Evolutionary conservation across 2,113 vertebrate species (phyloP).

Genomic region (Tamias sibiricus): DNA sequence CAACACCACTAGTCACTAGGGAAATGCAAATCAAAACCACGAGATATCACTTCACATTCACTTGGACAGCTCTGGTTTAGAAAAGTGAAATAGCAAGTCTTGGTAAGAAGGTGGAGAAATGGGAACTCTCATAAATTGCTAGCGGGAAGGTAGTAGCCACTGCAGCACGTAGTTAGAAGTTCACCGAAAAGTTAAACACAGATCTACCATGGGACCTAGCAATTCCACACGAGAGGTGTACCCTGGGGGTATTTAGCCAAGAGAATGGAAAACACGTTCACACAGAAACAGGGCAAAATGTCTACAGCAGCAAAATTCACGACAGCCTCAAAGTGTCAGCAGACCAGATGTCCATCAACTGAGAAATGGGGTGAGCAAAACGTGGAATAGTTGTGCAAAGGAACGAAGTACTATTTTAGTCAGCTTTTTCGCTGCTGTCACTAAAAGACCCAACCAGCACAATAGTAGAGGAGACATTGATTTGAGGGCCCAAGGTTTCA

Average conservation of each 20-base stretch:
- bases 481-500: no score
- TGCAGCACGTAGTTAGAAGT: no score
- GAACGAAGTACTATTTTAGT: background rate
- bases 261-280: background rate
- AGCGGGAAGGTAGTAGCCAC: background rate
- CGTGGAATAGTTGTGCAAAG: background rate
- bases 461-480: no score
- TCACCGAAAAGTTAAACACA: background rate
- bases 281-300: background rate
- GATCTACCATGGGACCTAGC: no score
- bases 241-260: no score
- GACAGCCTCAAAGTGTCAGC: background rate
- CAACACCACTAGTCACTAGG: background rate
- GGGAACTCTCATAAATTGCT: no score
- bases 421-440: no score
- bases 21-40: background rate
- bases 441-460: no score
- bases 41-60: fast-evolving
- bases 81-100: background rate
- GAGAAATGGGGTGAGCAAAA: background rate
- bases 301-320: background rate
- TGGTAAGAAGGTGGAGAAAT: background rate
- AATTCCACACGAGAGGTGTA: background rate
- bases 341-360: background rate
- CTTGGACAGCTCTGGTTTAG: background rate